These are phyloP conservation scores for Lepidochitona cinerea DNA, from an alignment of 2,888 invertebrate species.

Conservation along the genomic window DNA sequence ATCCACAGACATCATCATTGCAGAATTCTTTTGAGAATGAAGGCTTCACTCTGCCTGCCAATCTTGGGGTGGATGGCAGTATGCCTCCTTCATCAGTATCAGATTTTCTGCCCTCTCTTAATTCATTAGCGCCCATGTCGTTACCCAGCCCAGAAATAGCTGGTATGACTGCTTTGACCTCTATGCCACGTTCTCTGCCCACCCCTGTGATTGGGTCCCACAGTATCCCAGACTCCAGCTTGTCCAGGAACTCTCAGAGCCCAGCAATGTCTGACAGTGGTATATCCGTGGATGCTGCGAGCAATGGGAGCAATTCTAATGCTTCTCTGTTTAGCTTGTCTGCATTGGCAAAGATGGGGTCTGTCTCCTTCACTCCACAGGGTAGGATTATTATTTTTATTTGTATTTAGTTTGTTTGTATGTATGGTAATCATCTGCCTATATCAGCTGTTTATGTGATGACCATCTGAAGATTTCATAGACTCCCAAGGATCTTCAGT, in stretches of 20 bases:
- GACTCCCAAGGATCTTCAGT: no score
- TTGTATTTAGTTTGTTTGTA: no score
- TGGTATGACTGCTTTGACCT: constrained; percentile 16
- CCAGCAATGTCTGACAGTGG: constrained; percentile 71
- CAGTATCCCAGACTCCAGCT: constrained; percentile 35
- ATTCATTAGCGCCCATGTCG: constrained; percentile 23
- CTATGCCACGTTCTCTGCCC: constrained; percentile 21
- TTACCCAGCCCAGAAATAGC: constrained; percentile 12
- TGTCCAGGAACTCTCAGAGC: constrained; percentile 66
- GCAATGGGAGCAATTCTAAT: constrained; percentile 60
- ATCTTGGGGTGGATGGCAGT: constrained; percentile 54
- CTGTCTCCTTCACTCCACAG: constrained; percentile 73
- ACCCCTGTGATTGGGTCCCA: constrained; percentile 11
- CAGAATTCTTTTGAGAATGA: constrained; percentile 70
- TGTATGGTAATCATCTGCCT: no score
- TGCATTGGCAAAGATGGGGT: constrained; percentile 88
- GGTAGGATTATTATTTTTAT: no score
- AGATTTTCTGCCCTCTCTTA: constrained; percentile 39
- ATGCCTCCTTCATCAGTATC: constrained; percentile 46
- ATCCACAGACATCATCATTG: constrained; percentile 41
- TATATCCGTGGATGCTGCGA: constrained; percentile 67
- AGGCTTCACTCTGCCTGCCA: constrained; percentile 59
- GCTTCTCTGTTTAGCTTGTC: constrained; percentile 86
- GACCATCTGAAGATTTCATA: no score
- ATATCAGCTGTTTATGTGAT: no score